Evolutionary conservation across 37 sponge, comb jelly and placozoan genomes (phyloP).

Genomic region (Axinella damicornis): DNA sequence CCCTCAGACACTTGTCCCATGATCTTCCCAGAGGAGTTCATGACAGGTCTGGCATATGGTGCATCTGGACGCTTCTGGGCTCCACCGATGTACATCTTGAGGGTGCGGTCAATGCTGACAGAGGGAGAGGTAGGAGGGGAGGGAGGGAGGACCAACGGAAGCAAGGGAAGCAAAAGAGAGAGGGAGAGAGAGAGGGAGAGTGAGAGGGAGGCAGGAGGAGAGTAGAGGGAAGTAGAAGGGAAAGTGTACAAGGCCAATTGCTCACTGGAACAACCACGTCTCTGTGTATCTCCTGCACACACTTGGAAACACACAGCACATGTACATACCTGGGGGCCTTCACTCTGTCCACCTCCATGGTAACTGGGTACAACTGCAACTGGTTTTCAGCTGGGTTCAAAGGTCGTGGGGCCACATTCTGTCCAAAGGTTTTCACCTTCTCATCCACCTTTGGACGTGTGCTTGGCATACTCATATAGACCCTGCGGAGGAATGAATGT

Average conservation of each 20-base stretch:
- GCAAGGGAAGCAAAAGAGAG: constrained; percentile 69
- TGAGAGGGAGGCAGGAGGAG: too few species aligned
- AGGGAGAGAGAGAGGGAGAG: background rate
- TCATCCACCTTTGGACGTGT: constrained; percentile 70
- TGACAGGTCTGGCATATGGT: constrained; percentile 88
- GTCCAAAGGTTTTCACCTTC: constrained; percentile 74
- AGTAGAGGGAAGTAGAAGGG: too few species aligned
- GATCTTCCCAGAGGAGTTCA: constrained; percentile 65
- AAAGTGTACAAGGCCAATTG: too few species aligned
- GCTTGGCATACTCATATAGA: constrained; percentile 88
- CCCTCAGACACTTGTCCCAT: constrained; percentile 95
- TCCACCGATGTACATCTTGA: too few species aligned
- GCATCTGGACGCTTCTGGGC: too few species aligned
- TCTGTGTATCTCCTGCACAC: too few species aligned
- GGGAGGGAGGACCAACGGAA: too few species aligned
- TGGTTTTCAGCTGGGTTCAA: constrained; percentile 81
- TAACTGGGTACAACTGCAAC: constrained; percentile 63
- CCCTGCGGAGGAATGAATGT: too few species aligned
- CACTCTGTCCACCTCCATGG: constrained; percentile 48
- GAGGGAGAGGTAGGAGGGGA: too few species aligned
- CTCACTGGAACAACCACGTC: too few species aligned
- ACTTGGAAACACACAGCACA: too few species aligned
- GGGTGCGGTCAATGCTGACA: too few species aligned
- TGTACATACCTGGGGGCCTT: constrained; percentile 83
- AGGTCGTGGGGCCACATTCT: constrained; percentile 84